Base-by-base conservation (phyloP, 2,113 vertebrate genomes). In the Etia nguti region DNA sequence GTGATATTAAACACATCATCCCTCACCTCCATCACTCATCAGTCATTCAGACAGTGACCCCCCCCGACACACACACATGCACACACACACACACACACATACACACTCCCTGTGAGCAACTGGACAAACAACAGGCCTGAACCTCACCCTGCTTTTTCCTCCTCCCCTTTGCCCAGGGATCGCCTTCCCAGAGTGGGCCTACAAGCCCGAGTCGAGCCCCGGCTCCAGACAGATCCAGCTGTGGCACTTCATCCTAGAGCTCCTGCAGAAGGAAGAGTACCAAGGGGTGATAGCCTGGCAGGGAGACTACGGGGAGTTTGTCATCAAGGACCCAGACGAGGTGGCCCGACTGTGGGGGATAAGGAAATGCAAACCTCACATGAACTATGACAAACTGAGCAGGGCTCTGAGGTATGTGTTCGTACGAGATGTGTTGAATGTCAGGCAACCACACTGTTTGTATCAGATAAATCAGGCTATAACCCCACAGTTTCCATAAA, bases 331-430 rank as follows among this genome's bases (percentile, higher is more conserved):
- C 88, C 98, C 97, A 0, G 98, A 98, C 0, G 97, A 98, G 86
- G 97, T 98, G 95, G 98, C 97, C 12, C 95, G 97, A 36, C 96
- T 98, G 50, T 98, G 97, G 97, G 98, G 98, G 83, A 92, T 97
- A 24, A 96, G 97, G 65, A 98, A 98, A 83, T 98, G 97, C 96
- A 98, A 98, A 81, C 97, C 97, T 20, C 98, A 98, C 94, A 98
- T 98, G 98, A 98, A 98, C 87, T 98, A 98, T 0, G 98, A 98
- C 96, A 98, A 98, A 93, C 96, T 98, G 93, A 98, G 98, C 94
- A 92, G 97, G 83, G 98, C 98, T 2, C 95, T 98, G 73, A 97
- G 98, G 98, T 98, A 94, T 4, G 81, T 84, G 82, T 38, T 18
- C 43, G 70, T n/a, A 8, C 31, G 2, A 8, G 43, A 16, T 20